These are phyloP conservation scores for Psilopogon haemacephalus DNA, from an alignment of 2,113 vertebrate genomes.

Conservation along the genomic window DNA sequence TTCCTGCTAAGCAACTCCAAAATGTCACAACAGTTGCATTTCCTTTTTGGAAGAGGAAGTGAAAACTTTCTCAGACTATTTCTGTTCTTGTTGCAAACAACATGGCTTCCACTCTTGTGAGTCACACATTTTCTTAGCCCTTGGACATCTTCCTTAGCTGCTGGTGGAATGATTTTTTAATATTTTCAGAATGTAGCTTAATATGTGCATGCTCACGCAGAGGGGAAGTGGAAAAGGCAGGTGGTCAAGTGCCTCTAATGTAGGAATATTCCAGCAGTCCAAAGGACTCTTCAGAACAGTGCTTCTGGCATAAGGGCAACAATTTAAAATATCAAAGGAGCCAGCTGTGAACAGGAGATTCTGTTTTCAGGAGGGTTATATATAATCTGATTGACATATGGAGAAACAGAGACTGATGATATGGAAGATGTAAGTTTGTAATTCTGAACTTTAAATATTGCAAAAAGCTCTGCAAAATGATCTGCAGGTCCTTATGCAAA, in stretches of 20 bases:
- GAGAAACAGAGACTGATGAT: background rate
- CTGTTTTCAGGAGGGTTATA: background rate
- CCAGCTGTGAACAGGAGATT: background rate
- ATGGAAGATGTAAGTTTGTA: background rate
- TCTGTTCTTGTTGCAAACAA: slow-evolving; percentile 10
- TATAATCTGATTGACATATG: background rate
- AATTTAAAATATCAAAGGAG: background rate
- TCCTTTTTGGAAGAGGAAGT: slow-evolving; percentile 52
- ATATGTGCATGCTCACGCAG: background rate
- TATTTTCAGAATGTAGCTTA: background rate
- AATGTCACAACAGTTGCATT: background rate
- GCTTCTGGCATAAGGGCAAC: background rate
- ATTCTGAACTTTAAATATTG: background rate
- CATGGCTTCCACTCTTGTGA: background rate
- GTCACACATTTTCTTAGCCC: background rate
- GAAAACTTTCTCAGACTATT: slow-evolving; percentile 41
- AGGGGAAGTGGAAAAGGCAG: background rate
- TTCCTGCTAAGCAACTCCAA: background rate
- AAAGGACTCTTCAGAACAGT: background rate
- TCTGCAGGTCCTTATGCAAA: background rate
- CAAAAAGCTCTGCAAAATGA: background rate
- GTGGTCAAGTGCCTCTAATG: background rate
- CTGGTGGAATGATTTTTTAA: background rate
- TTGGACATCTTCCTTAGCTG: background rate
- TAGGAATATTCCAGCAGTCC: background rate